Percentiles rank a stretch among this genome's conserved stretches.
Conservation (phyloP, 2,888 invertebrate genomes). For the Conchocele bisecta region DNA sequence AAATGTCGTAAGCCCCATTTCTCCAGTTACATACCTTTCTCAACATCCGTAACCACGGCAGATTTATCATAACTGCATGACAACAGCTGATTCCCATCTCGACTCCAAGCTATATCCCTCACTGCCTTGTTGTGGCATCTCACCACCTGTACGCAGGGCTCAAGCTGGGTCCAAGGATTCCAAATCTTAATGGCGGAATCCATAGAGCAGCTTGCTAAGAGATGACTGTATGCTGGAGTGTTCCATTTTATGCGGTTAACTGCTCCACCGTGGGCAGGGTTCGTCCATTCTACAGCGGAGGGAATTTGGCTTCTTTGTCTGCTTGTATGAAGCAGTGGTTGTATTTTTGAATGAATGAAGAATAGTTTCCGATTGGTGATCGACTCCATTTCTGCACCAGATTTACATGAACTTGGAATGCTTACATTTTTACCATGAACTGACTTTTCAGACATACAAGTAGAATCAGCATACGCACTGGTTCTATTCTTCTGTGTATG, state of each 20-base stretch:
- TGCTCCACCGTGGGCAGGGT: slow-evolving; percentile 69
- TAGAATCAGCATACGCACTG: too few species aligned
- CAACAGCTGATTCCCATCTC: slow-evolving; percentile 70
- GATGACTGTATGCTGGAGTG: slow-evolving; percentile 74
- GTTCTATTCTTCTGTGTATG: too few species aligned
- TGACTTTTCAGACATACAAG: too few species aligned
- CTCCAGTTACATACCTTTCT: slow-evolving; percentile 78
- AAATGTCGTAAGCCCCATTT: too few species aligned
- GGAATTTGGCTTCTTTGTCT: slow-evolving; percentile 15
- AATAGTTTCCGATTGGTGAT: slow-evolving; percentile 68
- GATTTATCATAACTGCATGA: slow-evolving; percentile 80
- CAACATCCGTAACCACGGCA: slow-evolving; percentile 77
- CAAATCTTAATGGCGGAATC: slow-evolving; percentile 80
- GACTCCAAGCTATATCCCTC: slow-evolving; percentile 79
- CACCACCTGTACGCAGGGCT: slow-evolving; percentile 66
- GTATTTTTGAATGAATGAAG: slow-evolving; percentile 73
- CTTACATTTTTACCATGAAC: too few species aligned
- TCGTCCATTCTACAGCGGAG: slow-evolving; percentile 37
- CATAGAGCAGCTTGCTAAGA: slow-evolving; percentile 79
- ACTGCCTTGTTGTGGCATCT: slow-evolving; percentile 76
- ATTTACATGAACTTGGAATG: too few species aligned
- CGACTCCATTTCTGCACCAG: too few species aligned
- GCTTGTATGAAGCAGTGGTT: slow-evolving; percentile 52
- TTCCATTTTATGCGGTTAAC: slow-evolving; percentile 80
- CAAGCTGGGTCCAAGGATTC: slow-evolving; percentile 76